A percentile compares a stretch with the other conserved stretches of the same genome.
Conservation (phyloP, 1,140 invertebrate genomes). For the Mesaphorura yosii region DNA sequence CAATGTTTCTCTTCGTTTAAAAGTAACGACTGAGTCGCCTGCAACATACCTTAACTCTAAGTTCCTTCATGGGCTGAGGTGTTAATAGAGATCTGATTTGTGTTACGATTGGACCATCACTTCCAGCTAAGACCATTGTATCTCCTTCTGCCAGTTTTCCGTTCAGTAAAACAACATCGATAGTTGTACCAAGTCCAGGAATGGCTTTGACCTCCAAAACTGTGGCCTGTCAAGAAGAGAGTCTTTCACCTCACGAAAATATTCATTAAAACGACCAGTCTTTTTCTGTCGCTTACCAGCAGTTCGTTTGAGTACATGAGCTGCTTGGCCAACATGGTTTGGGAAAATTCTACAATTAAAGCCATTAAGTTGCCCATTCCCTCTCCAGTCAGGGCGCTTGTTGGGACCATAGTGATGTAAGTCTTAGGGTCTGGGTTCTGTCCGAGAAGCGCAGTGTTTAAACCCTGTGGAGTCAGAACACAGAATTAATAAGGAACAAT, state of each 20-base stretch:
- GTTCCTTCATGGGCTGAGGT: constrained; percentile 93
- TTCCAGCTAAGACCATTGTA: constrained; percentile 88
- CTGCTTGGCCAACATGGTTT: constrained; percentile 77
- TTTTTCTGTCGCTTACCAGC: constrained; percentile 40
- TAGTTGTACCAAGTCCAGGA: constrained; percentile 92
- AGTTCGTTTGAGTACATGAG: constrained; percentile 87
- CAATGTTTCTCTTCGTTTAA: not conserved
- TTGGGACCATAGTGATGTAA: constrained; percentile 93
- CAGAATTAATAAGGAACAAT: constrained; percentile 1
- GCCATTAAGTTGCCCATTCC: constrained; percentile 97
- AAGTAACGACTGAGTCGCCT: no score
- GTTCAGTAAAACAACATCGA: constrained; percentile 97
- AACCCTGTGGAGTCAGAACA: constrained; percentile 45
- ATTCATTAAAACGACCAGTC: no score
- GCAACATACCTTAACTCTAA: constrained; percentile 75
- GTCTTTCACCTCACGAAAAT: not conserved
- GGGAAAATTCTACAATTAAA: constrained; percentile 82
- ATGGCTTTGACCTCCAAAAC: constrained; percentile 99
- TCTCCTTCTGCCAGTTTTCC: constrained; percentile 85
- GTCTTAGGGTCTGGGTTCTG: constrained; percentile 86
- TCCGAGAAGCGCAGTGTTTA: constrained; percentile 91
- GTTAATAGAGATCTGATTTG: constrained; percentile 93
- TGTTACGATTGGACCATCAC: constrained; percentile 95
- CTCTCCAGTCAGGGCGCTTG: constrained; percentile 90
- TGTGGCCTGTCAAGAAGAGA: constrained; percentile 49